These are phyloP conservation scores for Cyrtodaria siliqua DNA, from an alignment of 2,888 invertebrate genomes.

Conservation along the genomic window DNA sequence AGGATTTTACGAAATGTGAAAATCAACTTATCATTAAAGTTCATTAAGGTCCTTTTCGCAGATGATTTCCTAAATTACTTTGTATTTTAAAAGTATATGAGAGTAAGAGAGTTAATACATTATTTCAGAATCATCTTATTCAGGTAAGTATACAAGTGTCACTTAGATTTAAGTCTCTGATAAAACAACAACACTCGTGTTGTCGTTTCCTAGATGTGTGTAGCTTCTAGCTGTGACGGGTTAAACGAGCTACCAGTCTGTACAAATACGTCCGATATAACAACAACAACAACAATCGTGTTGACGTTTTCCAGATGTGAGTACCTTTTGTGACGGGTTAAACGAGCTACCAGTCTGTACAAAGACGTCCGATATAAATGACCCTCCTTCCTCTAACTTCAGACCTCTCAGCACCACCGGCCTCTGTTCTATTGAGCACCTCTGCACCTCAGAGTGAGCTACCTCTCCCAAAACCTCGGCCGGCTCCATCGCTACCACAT, in stretches of 20 bases:
- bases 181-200: no score
- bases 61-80: no score
- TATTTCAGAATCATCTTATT: no score
- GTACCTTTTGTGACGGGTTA: conserved; percentile 66
- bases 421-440: conserved; percentile 67
- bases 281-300: conserved; percentile 18
- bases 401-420: conserved; percentile 56
- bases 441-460: conserved; percentile 62
- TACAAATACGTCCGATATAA: conserved; percentile 65
- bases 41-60: no score
- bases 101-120: no score
- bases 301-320: background rate
- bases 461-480: conserved; percentile 65
- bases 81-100: no score
- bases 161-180: no score
- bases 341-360: conserved; percentile 61
- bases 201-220: no score
- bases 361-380: conserved; percentile 66
- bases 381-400: conserved; percentile 62
- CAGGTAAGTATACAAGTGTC: no score
- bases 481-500: conserved; percentile 62
- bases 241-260: conserved; percentile 64
- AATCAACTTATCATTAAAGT: no score
- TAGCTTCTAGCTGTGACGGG: conserved; percentile 45
- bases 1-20: no score